These are phyloP conservation scores for Mythimna pallens DNA, from an alignment of 2,888 invertebrate genomes.

Conservation along the genomic window DNA sequence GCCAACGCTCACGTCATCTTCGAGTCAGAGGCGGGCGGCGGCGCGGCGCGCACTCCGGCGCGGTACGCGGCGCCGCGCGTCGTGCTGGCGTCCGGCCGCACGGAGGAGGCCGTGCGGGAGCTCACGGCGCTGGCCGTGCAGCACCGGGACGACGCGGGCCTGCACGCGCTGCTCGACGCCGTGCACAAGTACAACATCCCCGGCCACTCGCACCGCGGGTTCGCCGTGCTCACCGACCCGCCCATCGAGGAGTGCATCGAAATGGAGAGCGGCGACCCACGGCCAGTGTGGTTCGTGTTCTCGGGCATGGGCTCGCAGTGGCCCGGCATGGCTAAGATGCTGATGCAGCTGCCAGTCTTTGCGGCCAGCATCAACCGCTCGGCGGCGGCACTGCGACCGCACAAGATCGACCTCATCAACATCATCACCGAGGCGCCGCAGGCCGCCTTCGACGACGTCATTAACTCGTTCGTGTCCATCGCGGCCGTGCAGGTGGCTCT, in stretches of 20 bases:
- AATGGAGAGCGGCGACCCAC: conserved; percentile 85
- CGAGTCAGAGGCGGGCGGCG: conserved; percentile 92
- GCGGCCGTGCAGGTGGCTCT: conserved; percentile 99
- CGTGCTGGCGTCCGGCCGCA: conserved; percentile 95
- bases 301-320: conserved; percentile 99
- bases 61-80: conserved; percentile 83
- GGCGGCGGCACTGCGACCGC: conserved; percentile 94
- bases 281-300: conserved; percentile 98
- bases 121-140: conserved; percentile 92
- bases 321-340: conserved; percentile 97
- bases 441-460: conserved; percentile 95
- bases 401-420: conserved; percentile 95
- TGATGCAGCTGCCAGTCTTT: conserved; percentile 96
- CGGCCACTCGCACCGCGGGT: conserved; percentile 96
- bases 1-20: conserved; percentile 98
- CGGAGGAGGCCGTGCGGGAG: conserved; percentile 93
- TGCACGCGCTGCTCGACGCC: conserved; percentile 94
- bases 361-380: conserved; percentile 94
- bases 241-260: conserved; percentile 71
- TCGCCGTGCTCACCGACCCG: conserved; percentile 90
- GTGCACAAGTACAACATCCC: conserved; percentile 93
- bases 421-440: conserved; percentile 94
- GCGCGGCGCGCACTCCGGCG: conserved; percentile 88
- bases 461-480: conserved; percentile 98
- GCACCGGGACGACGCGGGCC: conserved; percentile 93